phyloP scores from a whole-genome alignment of 2,113 vertebrate genomes.

The Ochotona curzoniae region DNA sequence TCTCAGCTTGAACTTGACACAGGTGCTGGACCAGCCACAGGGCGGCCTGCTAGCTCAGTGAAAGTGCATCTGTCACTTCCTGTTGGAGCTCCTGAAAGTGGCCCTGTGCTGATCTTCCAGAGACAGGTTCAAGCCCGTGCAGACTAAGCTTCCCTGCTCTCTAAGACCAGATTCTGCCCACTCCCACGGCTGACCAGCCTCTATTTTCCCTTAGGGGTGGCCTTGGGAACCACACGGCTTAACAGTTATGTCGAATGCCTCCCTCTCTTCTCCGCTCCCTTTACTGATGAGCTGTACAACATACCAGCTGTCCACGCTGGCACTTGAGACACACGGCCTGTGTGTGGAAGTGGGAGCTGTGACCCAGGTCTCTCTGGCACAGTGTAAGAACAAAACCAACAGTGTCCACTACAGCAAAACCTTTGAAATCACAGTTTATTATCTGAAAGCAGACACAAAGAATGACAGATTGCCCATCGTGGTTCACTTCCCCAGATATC shows the following conservation, averaged over 20 bases:
- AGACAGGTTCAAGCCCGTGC: not conserved
- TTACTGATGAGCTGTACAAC: not conserved
- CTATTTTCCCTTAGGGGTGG: not conserved
- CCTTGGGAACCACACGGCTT: fast-evolving
- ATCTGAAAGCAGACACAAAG: no score
- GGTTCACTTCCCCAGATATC: no score
- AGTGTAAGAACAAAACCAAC: fast-evolving
- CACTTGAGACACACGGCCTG: not conserved
- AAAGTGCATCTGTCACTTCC: fast-evolving
- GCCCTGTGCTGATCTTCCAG: not conserved
- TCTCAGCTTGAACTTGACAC: not conserved
- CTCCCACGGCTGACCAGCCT: fast-evolving
- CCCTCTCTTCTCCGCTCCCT: not conserved
- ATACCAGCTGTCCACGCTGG: not conserved
- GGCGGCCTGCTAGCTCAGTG: fast-evolving
- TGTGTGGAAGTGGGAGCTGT: not conserved
- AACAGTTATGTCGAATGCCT: not conserved
- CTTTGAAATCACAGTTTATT: no score
- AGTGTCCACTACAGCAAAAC: not conserved
- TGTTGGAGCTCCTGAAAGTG: not conserved
- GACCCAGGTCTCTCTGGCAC: not conserved
- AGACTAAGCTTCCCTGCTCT: not conserved
- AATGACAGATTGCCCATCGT: no score
- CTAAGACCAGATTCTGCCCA: not conserved
- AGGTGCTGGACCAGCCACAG: no score